Conservation (phyloP, 2,113 vertebrate genomes). For the Rhynchopsitta pachyrhyncha region DNA sequence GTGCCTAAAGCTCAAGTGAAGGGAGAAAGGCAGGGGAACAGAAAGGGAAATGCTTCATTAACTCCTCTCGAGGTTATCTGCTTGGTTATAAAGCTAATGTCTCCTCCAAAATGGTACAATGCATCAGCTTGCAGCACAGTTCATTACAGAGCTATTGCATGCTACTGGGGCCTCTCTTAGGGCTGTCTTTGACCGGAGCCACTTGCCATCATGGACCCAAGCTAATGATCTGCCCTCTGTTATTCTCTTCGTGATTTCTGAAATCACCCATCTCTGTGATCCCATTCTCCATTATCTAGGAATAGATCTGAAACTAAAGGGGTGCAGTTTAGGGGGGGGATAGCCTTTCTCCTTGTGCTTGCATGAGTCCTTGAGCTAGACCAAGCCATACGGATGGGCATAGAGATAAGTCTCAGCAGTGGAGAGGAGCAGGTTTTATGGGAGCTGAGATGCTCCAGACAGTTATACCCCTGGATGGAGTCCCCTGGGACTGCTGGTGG, state of each 20-base stretch:
- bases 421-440: neutral
- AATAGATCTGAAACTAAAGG: neutral
- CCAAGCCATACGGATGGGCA: accelerated
- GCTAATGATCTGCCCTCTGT: neutral
- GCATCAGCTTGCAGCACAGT: neutral
- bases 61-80: neutral
- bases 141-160: neutral
- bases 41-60: neutral
- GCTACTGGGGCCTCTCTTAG: neutral
- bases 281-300: neutral
- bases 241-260: neutral
- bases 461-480: neutral
- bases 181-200: neutral
- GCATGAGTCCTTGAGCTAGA: neutral
- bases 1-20: neutral
- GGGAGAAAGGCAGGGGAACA: neutral
- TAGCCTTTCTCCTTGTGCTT: neutral
- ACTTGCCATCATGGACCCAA: neutral
- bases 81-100: neutral
- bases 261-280: neutral
- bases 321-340: accelerated
- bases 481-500: neutral
- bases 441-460: neutral
- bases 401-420: accelerated
- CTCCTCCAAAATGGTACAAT: neutral